Base-by-base conservation (phyloP, 2,888 invertebrate genomes). In the Cantharis rustica region DNA sequence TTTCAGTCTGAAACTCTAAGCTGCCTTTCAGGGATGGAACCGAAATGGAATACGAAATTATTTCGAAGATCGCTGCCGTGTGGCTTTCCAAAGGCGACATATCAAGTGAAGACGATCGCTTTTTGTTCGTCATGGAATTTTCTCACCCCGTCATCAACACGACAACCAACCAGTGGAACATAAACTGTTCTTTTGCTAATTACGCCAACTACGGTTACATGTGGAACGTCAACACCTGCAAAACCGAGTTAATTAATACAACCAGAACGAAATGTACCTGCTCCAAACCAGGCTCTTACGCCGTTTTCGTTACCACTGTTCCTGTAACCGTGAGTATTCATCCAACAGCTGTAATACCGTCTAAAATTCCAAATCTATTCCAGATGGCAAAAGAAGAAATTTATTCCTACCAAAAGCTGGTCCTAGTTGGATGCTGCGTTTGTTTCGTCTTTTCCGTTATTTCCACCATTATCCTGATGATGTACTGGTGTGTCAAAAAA, bases 1-100 rank as follows among this genome's bases (percentile, higher is more conserved):
- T 16, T 63, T 16, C 1, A 0, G 11, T 7, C 1, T 7, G 47
- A 47, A 47, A n/a, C 3, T n/a, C n/a, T 9, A 47, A 13, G 20
- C 5, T 11, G 17, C 11, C 10, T 86, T 84, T 5, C 85, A 93
- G 93, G 85, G 91, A 91, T 82, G 93, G 92, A 0, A 90, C 90
- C n/a, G 93, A 93, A 84, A 88, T 92, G 83, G 92, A 93, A 85
- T 93, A 92, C 86, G 90, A 90, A 82, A 89, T 93, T 72, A 90
- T 92, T 75, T 93, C 94, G 0, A 90, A 91, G 77, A 89, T 91
- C 10, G 86, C 90, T 10, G 86, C 87, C 15, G 87, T 90, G 11
- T 87, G 88, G 75, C 79, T 87, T 66, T 81, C 85, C n/a, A 77
- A 82, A 81, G 23, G 80, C 27, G 81, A 74, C 31, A 73, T 71